Evolutionary conservation across 2,113 vertebrate genomes (phyloP), one percentile per base, ranked within the genome.

Genomic region (Synodontis membranacea): DNA sequence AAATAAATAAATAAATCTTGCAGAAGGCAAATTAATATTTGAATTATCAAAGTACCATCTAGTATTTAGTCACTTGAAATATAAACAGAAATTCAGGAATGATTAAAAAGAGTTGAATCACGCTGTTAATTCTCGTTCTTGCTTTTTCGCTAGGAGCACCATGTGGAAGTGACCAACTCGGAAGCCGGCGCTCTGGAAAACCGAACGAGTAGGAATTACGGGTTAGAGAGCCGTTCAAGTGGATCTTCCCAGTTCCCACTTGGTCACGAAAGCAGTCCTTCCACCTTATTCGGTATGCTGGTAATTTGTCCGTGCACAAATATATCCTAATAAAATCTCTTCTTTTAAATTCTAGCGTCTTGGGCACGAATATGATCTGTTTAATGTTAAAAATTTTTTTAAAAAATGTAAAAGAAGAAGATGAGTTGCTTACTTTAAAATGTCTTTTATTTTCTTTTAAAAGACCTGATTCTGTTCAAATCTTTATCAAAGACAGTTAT

Each of bases 361-460:
- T 72, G 37, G 19, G 3, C 19, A 72, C 34, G 10, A 0, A 7
- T 70, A 9, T 54, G 31, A 70, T 54, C 60, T 6, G 15, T 21
- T 50, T 64, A 37, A 6, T 70, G 19, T 19, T 14, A 19, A 68
- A 31, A 31, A 21, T 9, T 17, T 21, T 37, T n/a, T n/a, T n/a
- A 82, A 74, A 17, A 56, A 62, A n/a, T 62, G n/a, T n/a, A n/a
- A n/a, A 31, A 31, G 12, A 31, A 25, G 7, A 2, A 0, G 31
- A 7, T 34, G 1, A 70, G 5, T 54, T 62, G 62, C 44, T 54
- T 52, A 58, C 0, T 81, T 75, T 85, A 15, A 68, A 44, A 76
- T 44, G 19, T 31, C 9, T 19, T 82, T 88, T 85, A 81, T 74
- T 85, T 84, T 2, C 34, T 34, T 39, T 56, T 78, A 17, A 81